These are phyloP conservation scores for Dissostichus mawsoni DNA, from an alignment of 2,113 vertebrate genomes.

Conservation along the genomic window DNA sequence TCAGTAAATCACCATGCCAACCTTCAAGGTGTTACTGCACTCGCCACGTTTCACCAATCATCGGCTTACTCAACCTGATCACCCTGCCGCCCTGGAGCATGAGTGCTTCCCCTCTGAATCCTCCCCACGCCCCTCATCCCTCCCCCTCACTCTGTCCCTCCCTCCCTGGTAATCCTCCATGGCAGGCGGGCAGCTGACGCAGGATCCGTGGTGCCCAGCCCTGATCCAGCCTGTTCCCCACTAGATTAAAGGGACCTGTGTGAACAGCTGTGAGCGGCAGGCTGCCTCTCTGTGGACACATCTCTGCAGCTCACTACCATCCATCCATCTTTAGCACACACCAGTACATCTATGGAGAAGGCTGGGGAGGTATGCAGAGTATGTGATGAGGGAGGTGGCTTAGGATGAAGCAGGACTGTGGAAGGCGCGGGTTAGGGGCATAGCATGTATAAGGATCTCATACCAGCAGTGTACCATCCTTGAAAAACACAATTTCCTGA, in stretches of 20 bases:
- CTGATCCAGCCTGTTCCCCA: conserved; percentile 56
- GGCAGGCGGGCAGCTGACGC: conserved; percentile 58
- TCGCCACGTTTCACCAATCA: conserved; percentile 22
- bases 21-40: background rate
- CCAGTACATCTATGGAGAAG: conserved; percentile 10
- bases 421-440: background rate
- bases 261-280: conserved; percentile 65
- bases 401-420: conserved; percentile 4
- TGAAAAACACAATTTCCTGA: too few species aligned
- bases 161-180: conserved; percentile 59
- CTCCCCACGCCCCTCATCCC: conserved; percentile 5
- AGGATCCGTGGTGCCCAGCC: conserved; percentile 58
- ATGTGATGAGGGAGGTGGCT: conserved; percentile 32
- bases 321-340: conserved; percentile 35
- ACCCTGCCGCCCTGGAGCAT: background rate
- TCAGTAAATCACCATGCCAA: background rate
- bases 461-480: too few species aligned
- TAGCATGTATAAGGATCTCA: conserved; percentile 1
- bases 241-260: conserved; percentile 59
- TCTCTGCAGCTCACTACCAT: conserved; percentile 22
- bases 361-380: conserved; percentile 34
- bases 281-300: conserved; percentile 9
- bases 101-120: conserved; percentile 21
- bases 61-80: conserved; percentile 13
- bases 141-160: conserved; percentile 18